phyloP scores from a whole-genome alignment of 2,888 invertebrate species.

The Rhodophaea formosa region DNA sequence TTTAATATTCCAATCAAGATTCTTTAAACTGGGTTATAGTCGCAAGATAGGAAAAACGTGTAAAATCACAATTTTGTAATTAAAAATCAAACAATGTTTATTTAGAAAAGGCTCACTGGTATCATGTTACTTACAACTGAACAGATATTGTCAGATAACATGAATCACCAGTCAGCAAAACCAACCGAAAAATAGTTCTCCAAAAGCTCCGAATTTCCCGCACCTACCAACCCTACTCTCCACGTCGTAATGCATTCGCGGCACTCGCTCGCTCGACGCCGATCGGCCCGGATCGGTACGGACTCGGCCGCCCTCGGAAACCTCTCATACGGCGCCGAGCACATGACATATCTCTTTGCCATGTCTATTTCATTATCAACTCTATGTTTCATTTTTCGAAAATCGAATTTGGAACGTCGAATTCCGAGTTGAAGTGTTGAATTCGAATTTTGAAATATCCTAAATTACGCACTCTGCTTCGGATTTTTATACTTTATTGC shows the following conservation, averaged over 20 bases:
- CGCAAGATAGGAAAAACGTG: no score
- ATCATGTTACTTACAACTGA: no score
- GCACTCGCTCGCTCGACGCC: slow-evolving; percentile 74
- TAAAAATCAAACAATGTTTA: no score
- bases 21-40: no score
- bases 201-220: slow-evolving; percentile 41
- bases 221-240: slow-evolving; percentile 58
- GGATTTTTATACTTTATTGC: slow-evolving; percentile 39
- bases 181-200: background rate
- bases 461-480: slow-evolving; percentile 55
- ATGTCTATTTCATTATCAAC: slow-evolving; percentile 34
- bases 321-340: slow-evolving; percentile 70
- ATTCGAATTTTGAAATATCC: slow-evolving; percentile 75
- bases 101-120: no score
- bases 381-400: slow-evolving; percentile 31
- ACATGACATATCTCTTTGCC: slow-evolving; percentile 66
- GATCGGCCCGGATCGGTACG: slow-evolving; percentile 78
- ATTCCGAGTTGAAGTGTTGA: slow-evolving; percentile 55
- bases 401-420: slow-evolving; percentile 31
- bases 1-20: no score
- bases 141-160: no score
- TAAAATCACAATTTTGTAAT: no score
- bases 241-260: slow-evolving; percentile 76
- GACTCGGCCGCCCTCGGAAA: slow-evolving; percentile 70
- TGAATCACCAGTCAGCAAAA: no score